Conservation (phyloP, 1,140 invertebrate genomes). For the Zaprionus camerounensis region DNA sequence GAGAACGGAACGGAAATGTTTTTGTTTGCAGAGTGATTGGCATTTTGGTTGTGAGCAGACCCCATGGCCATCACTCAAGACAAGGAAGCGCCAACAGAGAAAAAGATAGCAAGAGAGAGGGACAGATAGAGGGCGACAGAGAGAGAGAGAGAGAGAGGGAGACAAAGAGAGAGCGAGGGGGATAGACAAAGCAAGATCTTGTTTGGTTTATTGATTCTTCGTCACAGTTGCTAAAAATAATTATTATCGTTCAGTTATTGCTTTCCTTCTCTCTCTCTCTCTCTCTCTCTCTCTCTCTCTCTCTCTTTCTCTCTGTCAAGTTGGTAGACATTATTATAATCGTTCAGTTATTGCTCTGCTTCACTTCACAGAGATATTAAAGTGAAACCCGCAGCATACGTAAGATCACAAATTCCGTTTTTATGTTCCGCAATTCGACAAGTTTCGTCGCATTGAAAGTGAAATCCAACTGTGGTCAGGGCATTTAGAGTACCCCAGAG, state of each 20-base stretch:
- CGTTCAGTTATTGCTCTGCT: too few species aligned
- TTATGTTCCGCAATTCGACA: not conserved
- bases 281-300: not conserved
- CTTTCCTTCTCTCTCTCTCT: not conserved
- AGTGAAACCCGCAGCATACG: too few species aligned
- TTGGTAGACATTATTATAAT: not conserved
- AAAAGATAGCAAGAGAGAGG: not conserved
- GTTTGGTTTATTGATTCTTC: not conserved
- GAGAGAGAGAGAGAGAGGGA: not conserved
- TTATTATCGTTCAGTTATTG: not conserved
- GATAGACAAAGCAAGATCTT: not conserved
- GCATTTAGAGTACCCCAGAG: not conserved
- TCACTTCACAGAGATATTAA: too few species aligned
- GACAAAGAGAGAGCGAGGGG: not conserved
- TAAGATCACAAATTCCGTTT: not conserved
- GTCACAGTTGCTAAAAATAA: not conserved
- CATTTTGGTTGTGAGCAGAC: conserved; percentile 43
- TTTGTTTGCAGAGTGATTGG: conserved; percentile 66
- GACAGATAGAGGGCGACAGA: not conserved
- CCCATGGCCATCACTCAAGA: conserved; percentile 28
- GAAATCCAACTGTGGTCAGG: not conserved
- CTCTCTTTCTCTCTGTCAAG: not conserved
- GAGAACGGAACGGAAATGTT: conserved; percentile 75
- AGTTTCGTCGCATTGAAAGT: not conserved
- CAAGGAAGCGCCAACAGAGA: not conserved